Evolutionary conservation across 1,140 invertebrate species (phyloP), one percentile per base, ranked within the genome.

Genomic region (Bombus terrestris): DNA sequence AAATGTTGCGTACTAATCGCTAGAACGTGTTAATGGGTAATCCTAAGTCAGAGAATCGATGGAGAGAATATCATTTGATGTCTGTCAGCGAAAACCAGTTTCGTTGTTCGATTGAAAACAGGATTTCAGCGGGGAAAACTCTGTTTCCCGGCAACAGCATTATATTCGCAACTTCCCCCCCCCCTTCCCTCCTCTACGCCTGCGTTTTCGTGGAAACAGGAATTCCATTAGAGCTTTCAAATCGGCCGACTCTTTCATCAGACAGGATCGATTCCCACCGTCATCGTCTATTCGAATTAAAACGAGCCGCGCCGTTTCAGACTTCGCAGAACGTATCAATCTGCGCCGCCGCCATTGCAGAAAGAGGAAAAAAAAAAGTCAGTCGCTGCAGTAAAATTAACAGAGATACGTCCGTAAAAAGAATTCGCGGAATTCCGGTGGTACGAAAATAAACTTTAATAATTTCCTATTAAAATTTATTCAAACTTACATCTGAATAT

Each of bases 211-310:
- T 53, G 74, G 83, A 62, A 84, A 84, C 76, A 84, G 66, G 83
- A 84, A 84, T 84, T 84, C 83, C 83, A 79, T 84, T 84, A 84
- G 79, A 79, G 83, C 83, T 84, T 84, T 84, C 43, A 71, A 84
- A 72, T 79, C 83, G 76, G 32, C 39, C 39, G 76, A 47, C 76
- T 79, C 83, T 84, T 84, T 79, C 83, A 71, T 71, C 83, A 77
- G 83, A 41, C 76, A 41, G 83, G 76, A 84, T 84, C 83, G 83
- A 84, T 84, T 84, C 72, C 62, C 62, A 57, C 47, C 75, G 66
- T 84, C 82, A 84, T 84, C 82, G 82, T 83, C 75, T 57, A 39
- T 84, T 84, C 32, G 75, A 78, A 84, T 84, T 79, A 84, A 84
- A 84, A 78, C 75, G 35, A 77, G 62, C 64, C 47, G 43, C 32